Evolutionary conservation across 2,888 invertebrate species (phyloP).

Genomic region (Plagodis dolabraria): DNA sequence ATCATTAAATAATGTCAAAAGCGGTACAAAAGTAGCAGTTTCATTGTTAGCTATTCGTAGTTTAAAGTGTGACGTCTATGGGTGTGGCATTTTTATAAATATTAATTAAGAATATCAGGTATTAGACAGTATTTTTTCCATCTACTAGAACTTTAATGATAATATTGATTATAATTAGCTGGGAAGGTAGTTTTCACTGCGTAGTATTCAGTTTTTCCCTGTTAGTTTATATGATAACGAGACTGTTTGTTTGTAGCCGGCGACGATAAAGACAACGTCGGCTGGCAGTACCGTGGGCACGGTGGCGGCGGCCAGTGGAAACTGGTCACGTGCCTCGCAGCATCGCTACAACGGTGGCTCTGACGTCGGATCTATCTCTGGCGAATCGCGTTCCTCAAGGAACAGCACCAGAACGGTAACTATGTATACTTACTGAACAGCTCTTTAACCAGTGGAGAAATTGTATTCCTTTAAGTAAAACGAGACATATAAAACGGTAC

Average conservation of each 20-base stretch:
- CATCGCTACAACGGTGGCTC: constrained; percentile 50
- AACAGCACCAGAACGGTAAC: constrained; percentile 54
- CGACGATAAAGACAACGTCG: constrained; percentile 68
- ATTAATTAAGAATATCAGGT: no score
- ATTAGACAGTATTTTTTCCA: no score
- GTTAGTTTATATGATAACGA: background rate
- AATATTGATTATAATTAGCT: no score
- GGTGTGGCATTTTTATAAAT: no score
- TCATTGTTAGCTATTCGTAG: no score
- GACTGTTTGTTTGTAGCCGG: constrained; percentile 45
- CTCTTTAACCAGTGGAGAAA: background rate
- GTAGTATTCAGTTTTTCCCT: background rate
- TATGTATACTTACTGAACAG: background rate
- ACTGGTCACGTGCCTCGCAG: constrained; percentile 53
- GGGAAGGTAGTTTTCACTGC: no score
- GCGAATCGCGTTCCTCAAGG: constrained; percentile 87
- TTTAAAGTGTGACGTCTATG: no score
- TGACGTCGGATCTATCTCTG: constrained; percentile 88
- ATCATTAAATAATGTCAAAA: no score
- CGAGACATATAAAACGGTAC: no score
- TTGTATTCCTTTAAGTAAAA: no score
- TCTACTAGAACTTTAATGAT: no score
- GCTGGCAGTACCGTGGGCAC: constrained; percentile 66
- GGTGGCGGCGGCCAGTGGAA: constrained; percentile 39
- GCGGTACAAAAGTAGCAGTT: no score